phyloP scores from a whole-genome alignment of 2,888 invertebrate genomes.

The Nomada ruficornis region DNA sequence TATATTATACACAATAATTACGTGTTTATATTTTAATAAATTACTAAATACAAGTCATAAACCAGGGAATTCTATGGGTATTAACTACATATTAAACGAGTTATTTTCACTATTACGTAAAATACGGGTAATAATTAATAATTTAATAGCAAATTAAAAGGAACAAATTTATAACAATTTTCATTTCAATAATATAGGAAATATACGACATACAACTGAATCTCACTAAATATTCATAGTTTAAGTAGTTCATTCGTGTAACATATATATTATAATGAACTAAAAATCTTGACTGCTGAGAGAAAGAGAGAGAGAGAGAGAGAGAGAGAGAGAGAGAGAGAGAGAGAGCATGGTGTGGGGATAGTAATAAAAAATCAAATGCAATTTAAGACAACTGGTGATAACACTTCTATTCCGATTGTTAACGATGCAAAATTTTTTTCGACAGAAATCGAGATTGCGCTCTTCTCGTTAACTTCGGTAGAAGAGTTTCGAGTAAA shows the following conservation, averaged over 20 bases:
- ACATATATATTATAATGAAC: not conserved
- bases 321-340: not conserved
- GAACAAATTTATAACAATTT: not conserved
- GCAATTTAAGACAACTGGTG: not conserved
- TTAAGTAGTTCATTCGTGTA: not conserved
- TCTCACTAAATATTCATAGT: not conserved
- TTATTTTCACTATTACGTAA: not conserved
- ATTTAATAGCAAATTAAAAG: not conserved
- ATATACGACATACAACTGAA: not conserved
- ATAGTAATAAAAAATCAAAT: not conserved
- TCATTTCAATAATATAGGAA: not conserved
- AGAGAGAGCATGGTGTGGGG: constrained; percentile 15
- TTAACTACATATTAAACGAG: not conserved
- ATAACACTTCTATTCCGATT: not conserved
- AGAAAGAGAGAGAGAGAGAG: too few species aligned
- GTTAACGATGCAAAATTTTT: constrained; percentile 22
- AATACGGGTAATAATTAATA: not conserved
- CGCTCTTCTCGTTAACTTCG: constrained; percentile 40
- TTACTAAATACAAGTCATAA: not conserved
- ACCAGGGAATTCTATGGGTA: not conserved
- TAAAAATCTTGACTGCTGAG: not conserved
- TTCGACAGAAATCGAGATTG: constrained; percentile 38
- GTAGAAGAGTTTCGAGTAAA: constrained; percentile 72
- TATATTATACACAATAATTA: too few species aligned
- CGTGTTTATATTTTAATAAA: not conserved